Evolutionary conservation across 2,888 invertebrate species (phyloP), one percentile per base, ranked within the genome.

Genomic region (Megalurothrips usitatus): DNA sequence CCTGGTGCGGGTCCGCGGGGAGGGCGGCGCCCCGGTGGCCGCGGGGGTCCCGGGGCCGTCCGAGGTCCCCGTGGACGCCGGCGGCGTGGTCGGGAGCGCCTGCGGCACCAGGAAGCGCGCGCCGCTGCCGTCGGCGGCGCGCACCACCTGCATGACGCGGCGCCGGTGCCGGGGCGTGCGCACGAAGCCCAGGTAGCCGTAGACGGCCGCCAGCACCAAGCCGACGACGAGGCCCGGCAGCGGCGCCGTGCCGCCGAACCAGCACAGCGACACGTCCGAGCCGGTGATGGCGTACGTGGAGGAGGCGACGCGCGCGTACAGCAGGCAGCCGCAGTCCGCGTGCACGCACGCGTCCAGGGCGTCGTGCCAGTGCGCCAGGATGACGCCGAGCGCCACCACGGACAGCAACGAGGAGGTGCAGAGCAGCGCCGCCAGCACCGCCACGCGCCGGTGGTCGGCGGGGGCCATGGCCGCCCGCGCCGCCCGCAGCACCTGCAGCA

Each of bases 161-260:
- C 86, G 86, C 10, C 84, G 83, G 68, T 84, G 85, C 4, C 86
- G 82, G 49, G 82, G 83, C 75, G 83, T 82, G 19, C 82, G 80
- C 47, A 87, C 85, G 82, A 85, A 87, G 79, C 85, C 85, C 79
- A 88, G 85, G 82, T 87, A 88, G 19, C 87, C 87, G 82, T 88
- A 88, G 82, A 86, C 88, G 48, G 84, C 82, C 6, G 85, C 85
- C 58, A 87, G 83, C 23, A 83, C 82, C 1, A 87, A 79, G 3
- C 85, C 85, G 9, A 86, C 75, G 3, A 86, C 0, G 6, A 86
- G 82, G 0, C 83, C 83, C 0, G 88, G 87, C 14, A 85, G 58
- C 3, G 86, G 84, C 2, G 86, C 85, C 82, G 85, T 86, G 6
- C 85, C 84, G 9, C 83, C 85, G 80, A 87, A 88, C n/a, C 86